Evolutionary conservation across 2,797 vertebrate genomes (phyloP), one percentile per base, ranked within the genome.

Genomic region (Hippocampus kuda): DNA sequence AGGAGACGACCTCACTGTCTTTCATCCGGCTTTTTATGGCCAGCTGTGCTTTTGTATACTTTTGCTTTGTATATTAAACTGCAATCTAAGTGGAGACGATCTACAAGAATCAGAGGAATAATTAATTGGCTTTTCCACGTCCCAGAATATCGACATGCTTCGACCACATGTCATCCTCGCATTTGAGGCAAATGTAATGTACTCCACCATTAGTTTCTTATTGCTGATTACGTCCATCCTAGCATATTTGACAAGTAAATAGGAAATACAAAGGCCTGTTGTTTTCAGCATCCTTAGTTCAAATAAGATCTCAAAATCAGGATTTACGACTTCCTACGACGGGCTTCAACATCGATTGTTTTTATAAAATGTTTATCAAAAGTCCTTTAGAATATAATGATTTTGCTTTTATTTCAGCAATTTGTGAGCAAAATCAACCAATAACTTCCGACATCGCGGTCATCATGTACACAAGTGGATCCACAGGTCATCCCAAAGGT

Each of bases 401-500:
- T 63, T 49, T 13, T 48, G 24, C 48, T 65, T 26, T 49, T 18
- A 48, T 62, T n/a, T 3, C 82, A 89, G 86, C 75, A 1, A 62
- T 72, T 34, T 20, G 18, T 26, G 76, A 79, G 49, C 77, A 49
- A 0, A 83, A 72, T 57, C 87, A 77, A 72, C 93, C 95, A 0
- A 54, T 84, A 67, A 87, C 95, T 11, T 91, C 90, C 0, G 96
- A 99, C 78, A 90, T 95, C 0, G 96, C 96, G 0, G 95, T 99
- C 70, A 95, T 98, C 87, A 99, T 99, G 96, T 99, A 97, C 79
- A 99, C 96, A 48, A 98, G 96, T 27, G 95, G 97, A 2, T 97
- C 96, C 75, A 98, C 95, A 0, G 95, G 95, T 53, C 59, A 93
- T 34, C 95, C 96, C 2, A 98, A 98, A 82, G 96, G 95, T 10